Percentiles rank a stretch among this genome's conserved stretches.
Evolutionary conservation across 1,140 invertebrate species (phyloP).

Genomic region (Ectropis grisescens): DNA sequence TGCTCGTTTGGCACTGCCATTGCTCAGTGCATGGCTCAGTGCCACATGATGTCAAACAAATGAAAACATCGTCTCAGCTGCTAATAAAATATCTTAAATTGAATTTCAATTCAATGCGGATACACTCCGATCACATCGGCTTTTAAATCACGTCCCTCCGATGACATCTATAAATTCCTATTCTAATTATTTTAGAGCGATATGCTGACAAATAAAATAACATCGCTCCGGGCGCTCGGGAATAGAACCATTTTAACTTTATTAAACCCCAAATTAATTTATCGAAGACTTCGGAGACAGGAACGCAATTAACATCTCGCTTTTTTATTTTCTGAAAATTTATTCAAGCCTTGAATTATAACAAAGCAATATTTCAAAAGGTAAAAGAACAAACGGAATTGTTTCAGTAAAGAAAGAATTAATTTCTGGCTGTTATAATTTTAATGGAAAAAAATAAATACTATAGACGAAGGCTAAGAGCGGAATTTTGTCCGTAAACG

Average conservation of each 20-base stretch:
- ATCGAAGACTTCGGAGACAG: slow-evolving; percentile 14
- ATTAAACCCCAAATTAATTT: slow-evolving; percentile 47
- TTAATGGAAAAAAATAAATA: slow-evolving; percentile 24
- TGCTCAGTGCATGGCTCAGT: no score
- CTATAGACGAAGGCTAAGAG: slow-evolving; percentile 12
- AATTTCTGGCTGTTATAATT: slow-evolving; percentile 19
- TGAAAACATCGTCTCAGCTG: no score
- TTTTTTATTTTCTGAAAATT: slow-evolving; percentile 3
- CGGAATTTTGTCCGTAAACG: slow-evolving; percentile 20
- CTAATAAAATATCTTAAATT: no score
- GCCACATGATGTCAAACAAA: no score
- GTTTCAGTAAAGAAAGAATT: slow-evolving; percentile 9
- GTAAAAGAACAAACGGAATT: slow-evolving; percentile 6
- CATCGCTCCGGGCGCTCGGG: slow-evolving; percentile 27
- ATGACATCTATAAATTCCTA: slow-evolving; percentile 54
- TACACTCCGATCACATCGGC: no score
- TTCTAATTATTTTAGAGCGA: slow-evolving; percentile 54
- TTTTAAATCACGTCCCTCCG: slow-evolving; percentile 36
- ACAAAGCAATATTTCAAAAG: slow-evolving; percentile 2
- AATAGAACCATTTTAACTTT: slow-evolving; percentile 50
- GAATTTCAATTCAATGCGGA: no score
- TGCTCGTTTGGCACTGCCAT: no score
- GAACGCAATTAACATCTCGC: slow-evolving; percentile 17
- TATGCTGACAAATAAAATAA: slow-evolving; percentile 53
- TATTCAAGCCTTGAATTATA: slow-evolving; percentile 1